phyloP scores from a whole-genome alignment of 2,888 invertebrate species.

The Mythimna loreyi region DNA sequence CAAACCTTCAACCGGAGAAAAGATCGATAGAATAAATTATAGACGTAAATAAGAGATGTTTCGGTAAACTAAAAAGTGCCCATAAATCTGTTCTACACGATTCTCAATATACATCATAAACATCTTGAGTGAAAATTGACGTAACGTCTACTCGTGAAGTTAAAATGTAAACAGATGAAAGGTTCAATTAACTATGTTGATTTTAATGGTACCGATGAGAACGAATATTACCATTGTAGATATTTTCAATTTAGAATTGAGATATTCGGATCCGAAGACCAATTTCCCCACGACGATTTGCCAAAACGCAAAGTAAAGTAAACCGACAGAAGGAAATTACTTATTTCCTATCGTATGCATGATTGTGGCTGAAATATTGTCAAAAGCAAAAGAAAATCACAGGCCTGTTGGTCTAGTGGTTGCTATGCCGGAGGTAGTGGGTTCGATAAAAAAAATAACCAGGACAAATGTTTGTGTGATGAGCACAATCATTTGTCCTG shows the following conservation, averaged over 20 bases:
- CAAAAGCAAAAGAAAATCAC: not conserved
- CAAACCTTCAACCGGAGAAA: not conserved
- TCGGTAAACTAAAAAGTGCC: not conserved
- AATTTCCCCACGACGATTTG: not conserved
- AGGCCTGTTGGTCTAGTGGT: too few species aligned
- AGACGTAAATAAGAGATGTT: conserved; percentile 1
- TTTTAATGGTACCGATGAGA: conserved; percentile 13
- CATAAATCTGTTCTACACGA: conserved; percentile 12
- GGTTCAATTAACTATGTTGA: conserved; percentile 32
- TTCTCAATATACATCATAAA: not conserved
- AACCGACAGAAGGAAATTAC: not conserved
- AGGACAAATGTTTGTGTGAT: too few species aligned
- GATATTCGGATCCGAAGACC: not conserved
- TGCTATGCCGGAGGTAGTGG: too few species aligned
- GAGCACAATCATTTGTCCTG: too few species aligned
- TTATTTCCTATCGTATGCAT: not conserved
- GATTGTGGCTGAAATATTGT: not conserved
- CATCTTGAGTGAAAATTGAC: conserved; percentile 3
- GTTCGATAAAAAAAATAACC: too few species aligned
- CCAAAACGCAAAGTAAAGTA: too few species aligned
- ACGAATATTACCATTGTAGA: conserved; percentile 1
- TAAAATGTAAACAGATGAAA: conserved; percentile 11
- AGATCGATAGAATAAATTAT: conserved; percentile 7
- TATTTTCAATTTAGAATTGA: conserved; percentile 15
- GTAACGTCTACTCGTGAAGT: not conserved